Evolutionary conservation across 2,113 vertebrate species (phyloP).

Genomic region (Eonycteris spelaea): DNA sequence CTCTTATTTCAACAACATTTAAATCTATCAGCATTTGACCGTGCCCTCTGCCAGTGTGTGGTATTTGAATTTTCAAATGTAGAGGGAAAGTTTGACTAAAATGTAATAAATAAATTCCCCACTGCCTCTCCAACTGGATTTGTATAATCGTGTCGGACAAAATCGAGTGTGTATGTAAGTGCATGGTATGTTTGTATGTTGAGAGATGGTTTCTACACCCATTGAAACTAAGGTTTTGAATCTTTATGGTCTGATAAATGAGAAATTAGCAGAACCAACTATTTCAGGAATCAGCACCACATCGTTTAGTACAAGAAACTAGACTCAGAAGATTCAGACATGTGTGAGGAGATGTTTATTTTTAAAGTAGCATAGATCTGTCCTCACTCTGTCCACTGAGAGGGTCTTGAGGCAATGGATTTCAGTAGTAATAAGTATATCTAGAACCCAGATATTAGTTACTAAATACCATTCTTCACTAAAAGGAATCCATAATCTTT

Average conservation of each 20-base stretch:
- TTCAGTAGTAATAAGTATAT: neutral
- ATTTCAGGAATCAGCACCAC: neutral
- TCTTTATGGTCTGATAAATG: neutral
- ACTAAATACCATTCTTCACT: neutral
- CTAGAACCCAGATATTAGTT: neutral
- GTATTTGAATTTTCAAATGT: neutral
- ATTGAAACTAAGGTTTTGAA: neutral
- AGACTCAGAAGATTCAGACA: neutral
- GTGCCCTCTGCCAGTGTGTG: neutral
- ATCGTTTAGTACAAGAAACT: neutral
- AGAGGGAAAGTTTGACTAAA: neutral
- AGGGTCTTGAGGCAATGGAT: neutral
- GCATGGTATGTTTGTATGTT: neutral
- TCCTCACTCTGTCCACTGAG: neutral
- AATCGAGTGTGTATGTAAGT: neutral
- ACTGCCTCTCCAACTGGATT: neutral
- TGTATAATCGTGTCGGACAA: constrained; percentile 29
- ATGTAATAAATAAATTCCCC: constrained; percentile 11
- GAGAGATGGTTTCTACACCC: neutral
- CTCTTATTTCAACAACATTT: constrained; percentile 38
- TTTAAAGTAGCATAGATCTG: neutral
- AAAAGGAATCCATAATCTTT: neutral
- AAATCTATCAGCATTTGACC: constrained; percentile 40
- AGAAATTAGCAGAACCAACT: neutral
- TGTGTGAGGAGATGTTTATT: neutral